phyloP scores from a whole-genome alignment of 2,113 vertebrate genomes.

The Sardina pilchardus region DNA sequence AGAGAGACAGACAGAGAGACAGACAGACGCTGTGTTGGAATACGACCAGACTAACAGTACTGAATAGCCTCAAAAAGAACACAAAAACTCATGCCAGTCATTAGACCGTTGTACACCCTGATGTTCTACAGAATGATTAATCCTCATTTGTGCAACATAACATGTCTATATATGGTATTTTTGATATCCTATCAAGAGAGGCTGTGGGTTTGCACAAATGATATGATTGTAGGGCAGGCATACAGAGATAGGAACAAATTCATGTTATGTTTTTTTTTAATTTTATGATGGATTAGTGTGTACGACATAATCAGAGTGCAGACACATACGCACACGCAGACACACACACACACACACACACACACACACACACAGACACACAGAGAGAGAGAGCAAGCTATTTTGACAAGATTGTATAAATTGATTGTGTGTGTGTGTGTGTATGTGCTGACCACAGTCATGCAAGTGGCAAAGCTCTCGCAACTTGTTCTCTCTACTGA shows the following conservation, averaged over 20 bases:
- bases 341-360: slow-evolving; percentile 5
- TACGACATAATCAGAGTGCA: background rate
- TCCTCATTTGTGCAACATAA: background rate
- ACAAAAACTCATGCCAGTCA: background rate
- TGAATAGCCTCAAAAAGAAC: background rate
- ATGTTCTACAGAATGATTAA: background rate
- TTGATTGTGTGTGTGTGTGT: background rate
- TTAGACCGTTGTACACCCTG: background rate
- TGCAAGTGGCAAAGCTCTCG: background rate
- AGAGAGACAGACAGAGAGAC: background rate
- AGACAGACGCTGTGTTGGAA: background rate
- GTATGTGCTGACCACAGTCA: background rate
- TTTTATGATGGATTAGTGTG: background rate
- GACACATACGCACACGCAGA: no score
- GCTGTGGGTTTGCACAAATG: background rate
- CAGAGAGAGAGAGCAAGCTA: background rate
- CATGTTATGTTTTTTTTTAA: background rate
- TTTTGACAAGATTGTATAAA: background rate
- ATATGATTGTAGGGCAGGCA: background rate
- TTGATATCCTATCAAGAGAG: background rate
- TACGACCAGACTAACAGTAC: background rate
- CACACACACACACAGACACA: background rate
- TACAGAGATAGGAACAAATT: background rate
- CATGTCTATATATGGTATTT: no score
- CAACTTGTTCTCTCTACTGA: background rate